Evolutionary conservation across 2,113 vertebrate genomes (phyloP).

Genomic region (Oenanthe oenanthe): DNA sequence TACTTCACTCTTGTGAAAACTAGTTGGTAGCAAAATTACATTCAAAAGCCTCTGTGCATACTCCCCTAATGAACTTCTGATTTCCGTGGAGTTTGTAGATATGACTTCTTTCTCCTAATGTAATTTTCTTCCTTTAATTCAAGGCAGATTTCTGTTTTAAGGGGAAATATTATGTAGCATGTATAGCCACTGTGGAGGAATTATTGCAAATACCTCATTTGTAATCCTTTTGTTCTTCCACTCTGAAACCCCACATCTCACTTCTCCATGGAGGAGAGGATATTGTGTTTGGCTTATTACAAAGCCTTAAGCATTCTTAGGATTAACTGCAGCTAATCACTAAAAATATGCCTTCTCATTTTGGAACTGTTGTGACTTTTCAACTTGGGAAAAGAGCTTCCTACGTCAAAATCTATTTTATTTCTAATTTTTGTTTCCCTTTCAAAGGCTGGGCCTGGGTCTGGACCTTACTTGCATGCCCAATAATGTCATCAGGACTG

Average conservation of each 20-base stretch:
- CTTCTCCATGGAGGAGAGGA: background rate
- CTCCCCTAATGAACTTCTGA: constrained; percentile 22
- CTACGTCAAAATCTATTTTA: background rate
- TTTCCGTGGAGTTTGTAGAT: constrained; percentile 6
- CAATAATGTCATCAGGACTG: background rate
- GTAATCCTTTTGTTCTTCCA: constrained; percentile 19
- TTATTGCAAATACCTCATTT: constrained; percentile 45
- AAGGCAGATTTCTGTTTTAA: background rate
- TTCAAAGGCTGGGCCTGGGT: background rate
- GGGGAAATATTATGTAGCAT: background rate
- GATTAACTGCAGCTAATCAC: constrained; percentile 4
- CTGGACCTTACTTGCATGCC: background rate
- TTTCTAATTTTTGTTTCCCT: background rate
- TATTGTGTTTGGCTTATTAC: constrained; percentile 12
- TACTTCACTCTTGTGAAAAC: constrained; percentile 18
- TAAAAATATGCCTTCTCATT: constrained; percentile 11
- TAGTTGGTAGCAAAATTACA: constrained; percentile 31
- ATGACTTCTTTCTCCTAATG: background rate
- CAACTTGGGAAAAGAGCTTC: background rate
- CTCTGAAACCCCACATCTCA: background rate
- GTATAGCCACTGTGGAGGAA: background rate
- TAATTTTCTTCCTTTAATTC: constrained; percentile 19
- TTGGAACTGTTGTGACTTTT: background rate
- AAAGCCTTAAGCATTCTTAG: constrained; percentile 34
- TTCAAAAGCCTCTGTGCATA: constrained; percentile 17